Percentiles rank a stretch among this genome's conserved stretches.
Conservation (phyloP, 2,888 invertebrate genomes). For the Melitaea athalia region DNA sequence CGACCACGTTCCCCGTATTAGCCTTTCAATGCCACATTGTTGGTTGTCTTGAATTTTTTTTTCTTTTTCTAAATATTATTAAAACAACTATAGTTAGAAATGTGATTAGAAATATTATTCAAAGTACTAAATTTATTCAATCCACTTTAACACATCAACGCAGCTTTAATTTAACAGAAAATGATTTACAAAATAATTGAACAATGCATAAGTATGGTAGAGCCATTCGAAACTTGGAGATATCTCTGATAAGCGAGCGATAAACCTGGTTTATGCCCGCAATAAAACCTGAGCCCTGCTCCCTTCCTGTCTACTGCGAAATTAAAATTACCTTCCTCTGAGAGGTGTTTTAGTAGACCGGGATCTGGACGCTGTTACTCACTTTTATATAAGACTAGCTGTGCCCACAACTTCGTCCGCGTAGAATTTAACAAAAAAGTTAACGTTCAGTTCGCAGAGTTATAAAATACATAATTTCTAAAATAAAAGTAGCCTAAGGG, state of each 20-base stretch:
- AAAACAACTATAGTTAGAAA: too few species aligned
- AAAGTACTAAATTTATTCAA: too few species aligned
- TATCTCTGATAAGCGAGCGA: slow-evolving; percentile 49
- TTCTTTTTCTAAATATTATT: too few species aligned
- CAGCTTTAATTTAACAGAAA: not conserved
- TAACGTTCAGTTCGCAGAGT: too few species aligned
- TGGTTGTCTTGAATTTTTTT: too few species aligned
- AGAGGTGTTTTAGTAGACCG: slow-evolving; percentile 1
- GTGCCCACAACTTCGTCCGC: too few species aligned
- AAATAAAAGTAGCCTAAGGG: too few species aligned
- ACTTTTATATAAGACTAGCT: not conserved
- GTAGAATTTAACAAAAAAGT: too few species aligned
- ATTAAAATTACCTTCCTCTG: not conserved
- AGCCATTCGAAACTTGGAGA: slow-evolving; percentile 55
- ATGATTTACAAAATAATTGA: slow-evolving; percentile 1
- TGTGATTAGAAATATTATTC: not conserved
- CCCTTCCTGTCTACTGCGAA: slow-evolving; percentile 7
- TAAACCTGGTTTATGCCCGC: slow-evolving; percentile 55
- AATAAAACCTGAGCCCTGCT: slow-evolving; percentile 45
- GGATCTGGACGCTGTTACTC: not conserved
- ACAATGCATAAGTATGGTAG: not conserved
- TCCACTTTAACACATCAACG: too few species aligned
- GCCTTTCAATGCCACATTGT: too few species aligned
- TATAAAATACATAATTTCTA: too few species aligned
- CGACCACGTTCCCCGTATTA: too few species aligned